Conservation (phyloP, 1,140 invertebrate species). For the Drosophila mojavensis region DNA sequence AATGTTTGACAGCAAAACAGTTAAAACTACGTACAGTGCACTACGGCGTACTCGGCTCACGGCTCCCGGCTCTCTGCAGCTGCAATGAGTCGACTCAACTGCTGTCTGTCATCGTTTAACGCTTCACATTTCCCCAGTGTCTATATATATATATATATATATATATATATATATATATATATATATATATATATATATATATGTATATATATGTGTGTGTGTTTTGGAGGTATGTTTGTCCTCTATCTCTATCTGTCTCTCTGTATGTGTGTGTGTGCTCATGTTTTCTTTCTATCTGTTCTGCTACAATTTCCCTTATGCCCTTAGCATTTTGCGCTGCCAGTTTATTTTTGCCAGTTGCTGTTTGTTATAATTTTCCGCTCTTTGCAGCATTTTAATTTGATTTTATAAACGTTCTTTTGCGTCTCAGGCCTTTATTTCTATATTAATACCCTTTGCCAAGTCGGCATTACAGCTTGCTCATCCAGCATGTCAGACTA, state of each 20-base stretch:
- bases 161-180: slow-evolving; percentile 43
- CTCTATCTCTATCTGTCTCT: slow-evolving; percentile 1
- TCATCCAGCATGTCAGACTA: slow-evolving; percentile 1
- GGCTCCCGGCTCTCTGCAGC: neutral
- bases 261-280: slow-evolving; percentile 16
- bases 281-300: slow-evolving; percentile 76
- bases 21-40: neutral
- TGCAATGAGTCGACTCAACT: slow-evolving; percentile 34
- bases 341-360: slow-evolving; percentile 39
- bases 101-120: slow-evolving; percentile 45
- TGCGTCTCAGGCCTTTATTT: slow-evolving; percentile 20
- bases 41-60: slow-evolving; percentile 7
- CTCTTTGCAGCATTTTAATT: slow-evolving; percentile 77
- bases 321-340: slow-evolving; percentile 52
- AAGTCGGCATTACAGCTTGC: slow-evolving; percentile 9
- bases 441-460: slow-evolving; percentile 18
- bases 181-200: slow-evolving; percentile 38
- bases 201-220: slow-evolving; percentile 33
- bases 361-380: slow-evolving; percentile 78
- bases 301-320: slow-evolving; percentile 77
- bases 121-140: slow-evolving; percentile 43
- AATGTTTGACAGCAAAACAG: slow-evolving; percentile 1
- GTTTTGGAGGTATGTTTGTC: slow-evolving; percentile 1
- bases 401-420: slow-evolving; percentile 58
- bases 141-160: slow-evolving; percentile 26